Percentiles rank a stretch among this genome's conserved stretches.
These are phyloP conservation scores for Hydropotes inermis DNA, from an alignment of 2,113 vertebrate genomes.

Conservation along the genomic window DNA sequence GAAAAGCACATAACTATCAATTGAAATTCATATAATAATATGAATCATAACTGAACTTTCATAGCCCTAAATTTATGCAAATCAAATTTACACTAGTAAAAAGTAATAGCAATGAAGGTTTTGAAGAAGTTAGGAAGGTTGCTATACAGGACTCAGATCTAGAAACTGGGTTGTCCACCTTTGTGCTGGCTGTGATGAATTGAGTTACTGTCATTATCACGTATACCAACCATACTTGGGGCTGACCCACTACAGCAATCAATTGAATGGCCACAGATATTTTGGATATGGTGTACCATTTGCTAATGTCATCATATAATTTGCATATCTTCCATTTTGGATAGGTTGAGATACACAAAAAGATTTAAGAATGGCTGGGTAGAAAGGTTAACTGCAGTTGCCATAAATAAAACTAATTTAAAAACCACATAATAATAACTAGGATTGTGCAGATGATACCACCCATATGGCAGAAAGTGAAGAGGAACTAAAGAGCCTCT, in stretches of 20 bases:
- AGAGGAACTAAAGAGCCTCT: not conserved
- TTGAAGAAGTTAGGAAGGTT: not conserved
- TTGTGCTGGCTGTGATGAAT: not conserved
- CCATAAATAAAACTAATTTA: not conserved
- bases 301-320: not conserved
- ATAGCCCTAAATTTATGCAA: not conserved
- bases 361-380: not conserved
- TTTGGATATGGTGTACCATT: not conserved
- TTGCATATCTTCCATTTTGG: not conserved
- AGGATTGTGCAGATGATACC: not conserved
- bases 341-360: not conserved
- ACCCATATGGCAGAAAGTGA: not conserved
- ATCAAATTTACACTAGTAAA: not conserved
- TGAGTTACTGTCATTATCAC: too few species aligned
- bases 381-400: not conserved
- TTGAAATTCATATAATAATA: not conserved
- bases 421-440: not conserved
- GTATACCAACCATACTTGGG: rapidly evolving
- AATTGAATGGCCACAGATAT: not conserved
- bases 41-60: not conserved
- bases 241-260: not conserved
- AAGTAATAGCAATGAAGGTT: not conserved
- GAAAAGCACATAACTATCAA: not conserved
- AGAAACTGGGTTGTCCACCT: not conserved
- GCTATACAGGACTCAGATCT: not conserved